Evolutionary conservation across 2,797 vertebrate genomes (phyloP), one percentile per base, ranked within the genome.

Genomic region (Picus viridis): DNA sequence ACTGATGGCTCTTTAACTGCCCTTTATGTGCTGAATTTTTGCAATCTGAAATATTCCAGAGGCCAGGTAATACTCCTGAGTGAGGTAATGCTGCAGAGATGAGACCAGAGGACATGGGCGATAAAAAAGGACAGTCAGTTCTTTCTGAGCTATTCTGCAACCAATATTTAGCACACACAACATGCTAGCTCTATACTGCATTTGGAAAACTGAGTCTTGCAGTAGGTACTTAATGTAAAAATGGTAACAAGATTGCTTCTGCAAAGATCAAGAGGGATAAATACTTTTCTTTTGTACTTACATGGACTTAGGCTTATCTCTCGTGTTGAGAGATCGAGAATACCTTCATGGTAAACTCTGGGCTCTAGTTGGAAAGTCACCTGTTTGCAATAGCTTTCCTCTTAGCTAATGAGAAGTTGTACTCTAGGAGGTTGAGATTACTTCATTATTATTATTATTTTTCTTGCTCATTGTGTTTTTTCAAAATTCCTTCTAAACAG

Each of bases 61-160:
- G 73, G 86, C 78, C 75, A 89, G 53, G 58, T 78, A 83, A 75
- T 67, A 61, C 70, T 89, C 32, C 82, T 75, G 56, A 29, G 69
- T 86, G 86, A 95, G 71, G 79, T 87, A 81, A 85, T 93, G 57
- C 84, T 73, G 70, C 64, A 58, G 62, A 91, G 90, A 89, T 81
- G 47, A 75, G 61, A 78, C 39, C 68, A 61, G 83, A 87, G 63
- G 71, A 78, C 70, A 51, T 47, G 43, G 59, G 30, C 5, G 0
- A 64, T 78, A 24, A n/a, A 67, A 56, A 93, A 83, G 92, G 88
- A 93, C 89, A 83, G 41, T 54, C 41, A 45, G 84, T 93, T 88
- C 83, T 94, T 94, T 82, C 71, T 73, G 61, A 68, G 41, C 64
- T 64, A 9, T 90, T 91, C 83, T 84, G 30, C 64, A 64, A 54